Conservation (phyloP, 2,113 vertebrate species). For the Hemicordylus capensis region DNA sequence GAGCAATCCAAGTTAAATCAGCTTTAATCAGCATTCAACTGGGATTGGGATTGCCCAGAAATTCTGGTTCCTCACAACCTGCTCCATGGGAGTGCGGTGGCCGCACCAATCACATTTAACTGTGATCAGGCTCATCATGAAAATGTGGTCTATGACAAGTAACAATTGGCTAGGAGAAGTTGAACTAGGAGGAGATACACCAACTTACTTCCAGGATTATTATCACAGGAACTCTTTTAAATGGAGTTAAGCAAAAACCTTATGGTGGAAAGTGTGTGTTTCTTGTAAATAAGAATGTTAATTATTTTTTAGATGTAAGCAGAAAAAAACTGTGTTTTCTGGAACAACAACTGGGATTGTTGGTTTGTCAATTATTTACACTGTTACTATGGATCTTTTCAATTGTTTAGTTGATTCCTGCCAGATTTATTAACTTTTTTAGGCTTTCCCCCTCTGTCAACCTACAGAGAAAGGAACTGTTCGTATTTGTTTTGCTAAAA, state of each 20-base stretch:
- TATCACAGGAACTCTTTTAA: neutral
- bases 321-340: conserved; percentile 34
- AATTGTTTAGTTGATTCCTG: conserved; percentile 54
- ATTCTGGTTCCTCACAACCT: no score
- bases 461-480: conserved; percentile 47
- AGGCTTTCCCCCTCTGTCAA: conserved; percentile 44
- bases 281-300: conserved; percentile 19
- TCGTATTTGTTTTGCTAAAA: conserved; percentile 61
- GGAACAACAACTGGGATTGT: conserved; percentile 15
- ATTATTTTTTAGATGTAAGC: conserved; percentile 18
- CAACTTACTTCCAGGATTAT: neutral
- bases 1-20: no score
- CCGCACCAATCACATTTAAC: no score
- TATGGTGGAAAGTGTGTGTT: neutral
- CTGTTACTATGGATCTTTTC: conserved; percentile 35
- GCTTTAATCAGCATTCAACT: no score
- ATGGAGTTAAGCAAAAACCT: conserved; percentile 11
- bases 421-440: conserved; percentile 59
- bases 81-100: no score
- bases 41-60: no score
- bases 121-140: no score
- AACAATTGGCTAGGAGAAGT: no score
- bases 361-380: conserved; percentile 4
- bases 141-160: neutral
- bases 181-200: neutral